These are phyloP conservation scores for Syncerus caffer DNA, from an alignment of 2,797 vertebrate genomes.

Conservation along the genomic window DNA sequence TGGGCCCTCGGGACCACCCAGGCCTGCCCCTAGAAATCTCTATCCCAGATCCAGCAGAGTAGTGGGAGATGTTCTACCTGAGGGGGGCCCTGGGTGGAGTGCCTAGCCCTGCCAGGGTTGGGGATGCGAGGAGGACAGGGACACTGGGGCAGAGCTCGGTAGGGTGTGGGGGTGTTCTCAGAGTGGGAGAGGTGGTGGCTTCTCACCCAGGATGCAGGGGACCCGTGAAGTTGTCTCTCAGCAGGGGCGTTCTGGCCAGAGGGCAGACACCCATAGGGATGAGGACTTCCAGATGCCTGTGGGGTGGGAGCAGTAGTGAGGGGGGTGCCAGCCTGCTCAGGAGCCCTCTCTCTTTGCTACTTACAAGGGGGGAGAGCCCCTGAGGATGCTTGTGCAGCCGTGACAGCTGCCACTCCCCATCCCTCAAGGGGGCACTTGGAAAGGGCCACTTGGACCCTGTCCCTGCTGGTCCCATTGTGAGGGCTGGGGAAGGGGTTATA, in stretches of 20 bases:
- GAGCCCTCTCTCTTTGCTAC: not conserved
- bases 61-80: not conserved
- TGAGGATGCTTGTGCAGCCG: not conserved
- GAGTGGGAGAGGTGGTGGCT: not conserved
- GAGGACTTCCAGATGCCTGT: slow-evolving; percentile 47
- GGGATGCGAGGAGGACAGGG: not conserved
- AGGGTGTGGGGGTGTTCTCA: not conserved
- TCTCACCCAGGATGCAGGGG: slow-evolving; percentile 54
- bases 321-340: not conserved
- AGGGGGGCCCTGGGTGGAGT: not conserved
- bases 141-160: not conserved
- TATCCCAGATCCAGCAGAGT: not conserved
- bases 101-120: not conserved
- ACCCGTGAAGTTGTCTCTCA: slow-evolving; percentile 58
- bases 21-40: not conserved
- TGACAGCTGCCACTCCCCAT: not conserved
- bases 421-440: not conserved
- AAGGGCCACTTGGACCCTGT: not conserved
- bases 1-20: not conserved
- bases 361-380: not conserved
- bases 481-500: not conserved
- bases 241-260: not conserved
- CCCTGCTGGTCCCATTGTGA: not conserved
- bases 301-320: not conserved
- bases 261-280: slow-evolving; percentile 63